Evolutionary conservation across 2,113 vertebrate genomes (phyloP).

Genomic region (Lophura nycthemera): DNA sequence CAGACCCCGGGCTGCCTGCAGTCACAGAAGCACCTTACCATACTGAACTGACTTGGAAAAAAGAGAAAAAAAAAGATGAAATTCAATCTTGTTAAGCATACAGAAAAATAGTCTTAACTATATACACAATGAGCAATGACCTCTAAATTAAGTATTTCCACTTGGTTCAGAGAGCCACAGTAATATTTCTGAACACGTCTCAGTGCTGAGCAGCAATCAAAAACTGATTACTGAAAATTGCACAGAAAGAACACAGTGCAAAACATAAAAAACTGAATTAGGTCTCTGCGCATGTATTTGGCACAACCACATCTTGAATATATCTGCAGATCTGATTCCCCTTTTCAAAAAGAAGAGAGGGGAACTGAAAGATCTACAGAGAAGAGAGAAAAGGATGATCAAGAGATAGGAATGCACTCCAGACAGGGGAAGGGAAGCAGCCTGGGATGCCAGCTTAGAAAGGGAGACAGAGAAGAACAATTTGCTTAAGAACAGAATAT

Average conservation of each 20-base stretch:
- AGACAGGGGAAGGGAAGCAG: background rate
- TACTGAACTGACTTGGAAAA: background rate
- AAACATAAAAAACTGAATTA: constrained; percentile 12
- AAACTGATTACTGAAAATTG: background rate
- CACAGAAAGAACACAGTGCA: background rate
- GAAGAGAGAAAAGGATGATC: background rate
- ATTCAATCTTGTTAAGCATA: background rate
- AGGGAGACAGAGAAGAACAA: background rate
- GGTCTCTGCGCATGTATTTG: background rate
- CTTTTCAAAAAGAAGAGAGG: background rate
- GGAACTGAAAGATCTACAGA: background rate
- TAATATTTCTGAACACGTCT: background rate
- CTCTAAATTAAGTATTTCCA: background rate
- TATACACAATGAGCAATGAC: background rate
- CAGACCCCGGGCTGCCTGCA: background rate
- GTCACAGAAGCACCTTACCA: background rate
- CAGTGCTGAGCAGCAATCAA: background rate
- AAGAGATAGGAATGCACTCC: background rate
- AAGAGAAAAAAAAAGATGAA: background rate
- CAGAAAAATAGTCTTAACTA: background rate
- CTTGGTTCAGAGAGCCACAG: background rate
- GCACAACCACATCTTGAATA: background rate
- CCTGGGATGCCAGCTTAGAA: background rate
- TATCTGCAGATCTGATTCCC: background rate
- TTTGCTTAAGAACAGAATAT: background rate